These are phyloP conservation scores for Neoseiulus cucumeris DNA, from an alignment of 1,140 invertebrate genomes.

Conservation along the genomic window DNA sequence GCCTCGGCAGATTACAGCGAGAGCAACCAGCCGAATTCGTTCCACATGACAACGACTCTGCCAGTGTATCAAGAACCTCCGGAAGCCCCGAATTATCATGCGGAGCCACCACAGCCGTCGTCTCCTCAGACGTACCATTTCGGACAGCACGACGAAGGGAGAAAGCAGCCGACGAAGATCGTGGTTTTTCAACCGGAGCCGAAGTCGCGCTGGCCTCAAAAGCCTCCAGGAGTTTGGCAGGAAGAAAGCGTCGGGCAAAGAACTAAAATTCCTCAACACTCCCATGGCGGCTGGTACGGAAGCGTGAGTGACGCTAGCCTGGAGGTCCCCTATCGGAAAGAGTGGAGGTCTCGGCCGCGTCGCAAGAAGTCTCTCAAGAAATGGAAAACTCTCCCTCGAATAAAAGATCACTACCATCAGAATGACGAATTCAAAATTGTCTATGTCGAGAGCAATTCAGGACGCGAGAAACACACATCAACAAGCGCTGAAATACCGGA, in stretches of 20 bases:
- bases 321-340: not conserved
- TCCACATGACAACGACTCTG: not conserved
- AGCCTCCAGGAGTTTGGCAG: not conserved
- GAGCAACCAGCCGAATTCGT: not conserved
- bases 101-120: too few species aligned
- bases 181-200: not conserved
- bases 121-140: too few species aligned
- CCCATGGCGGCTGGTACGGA: not conserved
- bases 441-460: not conserved
- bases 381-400: not conserved
- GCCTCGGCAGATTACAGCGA: not conserved
- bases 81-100: too few species aligned
- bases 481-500: not conserved
- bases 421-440: not conserved
- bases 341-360: not conserved
- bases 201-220: not conserved
- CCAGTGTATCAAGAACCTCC: too few species aligned
- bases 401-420: not conserved
- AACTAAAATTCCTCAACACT: not conserved
- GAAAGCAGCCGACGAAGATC: not conserved
- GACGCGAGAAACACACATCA: not conserved
- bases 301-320: not conserved
- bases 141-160: not conserved
- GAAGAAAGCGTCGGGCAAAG: not conserved
- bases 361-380: not conserved